A percentile compares a stretch with the other conserved stretches of the same genome.
phyloP scores from a whole-genome alignment of 2,888 invertebrate species.

The Phragmatobia fuliginosa region DNA sequence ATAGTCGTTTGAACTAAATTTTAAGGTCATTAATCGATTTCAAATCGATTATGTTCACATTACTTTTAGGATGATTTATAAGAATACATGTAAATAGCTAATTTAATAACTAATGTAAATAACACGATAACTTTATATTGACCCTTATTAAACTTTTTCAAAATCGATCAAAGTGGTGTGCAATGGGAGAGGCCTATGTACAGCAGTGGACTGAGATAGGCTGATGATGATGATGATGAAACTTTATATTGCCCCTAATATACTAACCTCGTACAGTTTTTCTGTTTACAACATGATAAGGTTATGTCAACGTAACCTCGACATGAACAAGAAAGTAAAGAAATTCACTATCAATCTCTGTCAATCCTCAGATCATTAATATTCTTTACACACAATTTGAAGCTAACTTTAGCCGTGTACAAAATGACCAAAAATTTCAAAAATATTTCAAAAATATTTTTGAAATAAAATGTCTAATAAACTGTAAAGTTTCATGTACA shows the following conservation, averaged over 20 bases:
- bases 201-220: too few species aligned
- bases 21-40: too few species aligned
- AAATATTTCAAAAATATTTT: neutral
- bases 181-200: too few species aligned
- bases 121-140: too few species aligned
- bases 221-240: too few species aligned
- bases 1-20: too few species aligned
- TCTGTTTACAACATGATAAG: constrained; percentile 4
- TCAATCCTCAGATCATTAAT: constrained; percentile 26
- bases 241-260: too few species aligned
- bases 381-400: constrained; percentile 22
- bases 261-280: too few species aligned
- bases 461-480: constrained; percentile 6
- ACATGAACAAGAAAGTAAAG: constrained; percentile 7
- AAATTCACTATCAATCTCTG: constrained; percentile 21
- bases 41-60: neutral
- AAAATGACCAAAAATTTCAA: neutral
- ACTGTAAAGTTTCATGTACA: neutral
- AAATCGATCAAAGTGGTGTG: too few species aligned
- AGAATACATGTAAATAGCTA: too few species aligned
- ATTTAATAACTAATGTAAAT: too few species aligned
- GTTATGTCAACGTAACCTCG: constrained; percentile 11
- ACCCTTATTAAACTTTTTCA: too few species aligned
- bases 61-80: neutral
- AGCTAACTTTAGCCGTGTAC: neutral